Conservation (phyloP, 2,888 invertebrate genomes). For the Nomada hirtipes region DNA sequence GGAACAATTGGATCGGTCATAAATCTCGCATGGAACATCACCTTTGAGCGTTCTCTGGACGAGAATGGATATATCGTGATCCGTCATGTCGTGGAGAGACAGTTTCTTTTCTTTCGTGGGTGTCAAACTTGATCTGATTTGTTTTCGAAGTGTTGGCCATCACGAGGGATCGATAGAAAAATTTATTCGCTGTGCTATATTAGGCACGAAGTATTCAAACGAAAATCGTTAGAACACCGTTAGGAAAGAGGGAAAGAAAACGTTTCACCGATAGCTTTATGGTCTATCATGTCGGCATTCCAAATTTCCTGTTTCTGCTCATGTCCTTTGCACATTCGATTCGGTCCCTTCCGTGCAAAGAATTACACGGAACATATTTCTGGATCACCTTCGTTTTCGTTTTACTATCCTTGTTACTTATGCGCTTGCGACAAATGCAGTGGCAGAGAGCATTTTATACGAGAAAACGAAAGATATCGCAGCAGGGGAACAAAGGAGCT, state of each 20-base stretch:
- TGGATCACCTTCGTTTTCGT: neutral
- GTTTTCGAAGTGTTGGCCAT: neutral
- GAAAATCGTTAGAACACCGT: too few species aligned
- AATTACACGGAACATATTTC: neutral
- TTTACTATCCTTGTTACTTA: neutral
- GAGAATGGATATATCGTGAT: conserved; percentile 17
- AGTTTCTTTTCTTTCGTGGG: conserved; percentile 5
- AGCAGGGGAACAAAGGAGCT: neutral
- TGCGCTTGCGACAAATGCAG: neutral
- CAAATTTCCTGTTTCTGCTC: too few species aligned
- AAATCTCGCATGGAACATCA: conserved; percentile 26
- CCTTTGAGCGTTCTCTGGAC: conserved; percentile 1
- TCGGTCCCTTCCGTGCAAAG: neutral
- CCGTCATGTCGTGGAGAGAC: conserved; percentile 20
- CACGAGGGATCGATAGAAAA: conserved; percentile 1
- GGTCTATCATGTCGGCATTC: too few species aligned
- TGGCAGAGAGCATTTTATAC: conserved; percentile 17
- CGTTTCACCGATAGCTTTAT: too few species aligned
- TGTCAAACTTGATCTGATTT: neutral
- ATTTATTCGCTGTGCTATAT: too few species aligned
- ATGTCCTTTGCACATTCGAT: neutral
- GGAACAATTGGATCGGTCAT: conserved; percentile 14
- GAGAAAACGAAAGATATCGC: neutral
- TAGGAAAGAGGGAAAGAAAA: too few species aligned
- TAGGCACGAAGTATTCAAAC: neutral